Conservation (phyloP, 2,113 vertebrate genomes). For the Suricata suricatta region DNA sequence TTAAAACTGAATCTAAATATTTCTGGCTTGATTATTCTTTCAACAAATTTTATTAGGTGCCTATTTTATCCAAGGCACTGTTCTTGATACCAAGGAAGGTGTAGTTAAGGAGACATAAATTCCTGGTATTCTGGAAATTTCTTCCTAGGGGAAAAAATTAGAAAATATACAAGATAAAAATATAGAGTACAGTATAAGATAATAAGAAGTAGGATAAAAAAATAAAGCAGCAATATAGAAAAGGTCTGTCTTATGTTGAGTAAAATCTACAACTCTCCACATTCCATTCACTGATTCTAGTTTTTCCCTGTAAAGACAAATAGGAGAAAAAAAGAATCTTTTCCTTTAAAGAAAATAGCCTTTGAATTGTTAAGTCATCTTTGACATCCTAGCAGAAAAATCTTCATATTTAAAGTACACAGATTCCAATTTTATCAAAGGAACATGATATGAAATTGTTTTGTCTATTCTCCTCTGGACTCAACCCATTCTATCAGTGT, state of each 20-base stretch:
- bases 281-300: not conserved
- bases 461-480: not conserved
- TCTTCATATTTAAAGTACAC: not conserved
- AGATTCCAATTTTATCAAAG: not conserved
- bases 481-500: not conserved
- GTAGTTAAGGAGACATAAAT: not conserved
- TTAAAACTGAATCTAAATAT: not conserved
- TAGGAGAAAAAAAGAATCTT: not conserved
- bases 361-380: not conserved
- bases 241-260: not conserved
- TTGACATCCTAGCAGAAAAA: not conserved
- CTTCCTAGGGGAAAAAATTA: not conserved
- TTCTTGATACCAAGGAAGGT: not conserved
- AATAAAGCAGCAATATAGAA: not conserved
- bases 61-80: not conserved
- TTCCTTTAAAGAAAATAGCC: not conserved
- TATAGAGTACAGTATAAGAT: not conserved
- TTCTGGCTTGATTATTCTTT: not conserved
- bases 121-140: not conserved
- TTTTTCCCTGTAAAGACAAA: not conserved
- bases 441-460: not conserved
- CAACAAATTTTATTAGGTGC: not conserved
- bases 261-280: not conserved
- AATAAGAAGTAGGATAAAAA: not conserved
- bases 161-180: not conserved